Base-by-base conservation (phyloP, 2,797 vertebrate genomes). In the Anguilla anguilla region DNA sequence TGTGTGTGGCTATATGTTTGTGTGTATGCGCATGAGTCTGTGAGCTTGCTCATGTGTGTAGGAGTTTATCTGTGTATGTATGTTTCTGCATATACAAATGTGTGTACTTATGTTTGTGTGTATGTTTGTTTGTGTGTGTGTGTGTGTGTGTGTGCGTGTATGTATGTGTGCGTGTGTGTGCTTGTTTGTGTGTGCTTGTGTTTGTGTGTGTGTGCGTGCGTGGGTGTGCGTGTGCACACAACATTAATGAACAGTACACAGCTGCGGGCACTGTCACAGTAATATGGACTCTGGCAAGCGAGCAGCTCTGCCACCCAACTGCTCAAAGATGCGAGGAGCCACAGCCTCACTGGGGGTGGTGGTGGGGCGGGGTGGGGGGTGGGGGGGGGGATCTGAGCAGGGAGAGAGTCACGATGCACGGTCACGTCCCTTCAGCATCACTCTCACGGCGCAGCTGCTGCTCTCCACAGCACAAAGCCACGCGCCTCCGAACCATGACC, bases 201-300 rank as follows among this genome's bases (percentile, higher is more conserved):
- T 2, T 28, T 9, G 25, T 67, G 25, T 74, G 69, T 15, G 28
- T 31, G 69, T 35, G 31, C 35, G 31, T 74, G 28, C 15, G 31
- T 74, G 7, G 31, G 69, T 74, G 28, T 25, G 22, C 83, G 19
- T 83, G 83, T 85, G 89, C 84, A 69, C 89, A 85, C 28, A 9
- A 22, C 77, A 85, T 86, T 88, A 87, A 86, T 85, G 77, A 90
- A 89, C 85, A 87, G 86, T 31, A 64, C 79, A 74, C 87, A 83
- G 86, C 86, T 89, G 67, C 46, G 19, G 85, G 85, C 87, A 87
- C 69, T 82, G 79, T 87, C 86, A 85, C 87, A 90, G 88, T 74
- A 57, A 87, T 86, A 90, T 86, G 59, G 85, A 87, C 86, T 84
- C 85, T n/a, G 74, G 72, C 61, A 79, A 28, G 84, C 46, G 86